These are phyloP conservation scores for Andricus grossulariae DNA, from an alignment of 1,140 invertebrate genomes.

Conservation along the genomic window DNA sequence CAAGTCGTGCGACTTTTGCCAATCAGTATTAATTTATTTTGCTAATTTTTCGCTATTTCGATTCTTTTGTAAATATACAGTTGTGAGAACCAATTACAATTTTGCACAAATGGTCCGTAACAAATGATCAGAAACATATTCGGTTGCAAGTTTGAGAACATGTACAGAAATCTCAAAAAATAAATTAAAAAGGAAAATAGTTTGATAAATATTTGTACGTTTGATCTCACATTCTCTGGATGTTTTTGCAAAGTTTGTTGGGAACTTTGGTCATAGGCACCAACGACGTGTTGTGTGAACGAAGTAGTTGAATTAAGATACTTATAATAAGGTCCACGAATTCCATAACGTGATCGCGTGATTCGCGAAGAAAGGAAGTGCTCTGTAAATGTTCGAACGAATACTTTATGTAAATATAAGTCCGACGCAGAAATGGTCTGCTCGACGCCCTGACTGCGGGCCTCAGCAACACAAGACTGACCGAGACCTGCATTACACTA, in stretches of 20 bases:
- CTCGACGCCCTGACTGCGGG: conserved; percentile 59
- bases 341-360: conserved; percentile 51
- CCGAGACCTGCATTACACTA: conserved; percentile 74
- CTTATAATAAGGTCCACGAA: conserved; percentile 39
- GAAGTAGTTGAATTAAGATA: conserved; percentile 2
- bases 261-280: neutral
- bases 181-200: too few relatives aligned
- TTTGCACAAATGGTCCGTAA: neutral
- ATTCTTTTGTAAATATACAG: neutral
- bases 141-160: neutral
- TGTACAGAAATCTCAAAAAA: neutral
- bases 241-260: neutral
- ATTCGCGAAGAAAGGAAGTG: conserved; percentile 46
- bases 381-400: conserved; percentile 33
- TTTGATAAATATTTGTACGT: too few relatives aligned
- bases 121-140: neutral
- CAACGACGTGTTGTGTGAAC: neutral
- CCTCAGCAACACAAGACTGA: conserved; percentile 73
- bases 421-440: conserved; percentile 56
- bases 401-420: neutral
- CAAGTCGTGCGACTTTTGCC: conserved; percentile 39
- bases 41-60: conserved; percentile 2
- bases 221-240: too few relatives aligned
- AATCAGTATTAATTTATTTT: conserved; percentile 49
- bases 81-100: neutral